Percentiles rank a stretch among this genome's conserved stretches.
phyloP scores from a whole-genome alignment of 2,888 invertebrate genomes.

The Spodoptera littoralis region DNA sequence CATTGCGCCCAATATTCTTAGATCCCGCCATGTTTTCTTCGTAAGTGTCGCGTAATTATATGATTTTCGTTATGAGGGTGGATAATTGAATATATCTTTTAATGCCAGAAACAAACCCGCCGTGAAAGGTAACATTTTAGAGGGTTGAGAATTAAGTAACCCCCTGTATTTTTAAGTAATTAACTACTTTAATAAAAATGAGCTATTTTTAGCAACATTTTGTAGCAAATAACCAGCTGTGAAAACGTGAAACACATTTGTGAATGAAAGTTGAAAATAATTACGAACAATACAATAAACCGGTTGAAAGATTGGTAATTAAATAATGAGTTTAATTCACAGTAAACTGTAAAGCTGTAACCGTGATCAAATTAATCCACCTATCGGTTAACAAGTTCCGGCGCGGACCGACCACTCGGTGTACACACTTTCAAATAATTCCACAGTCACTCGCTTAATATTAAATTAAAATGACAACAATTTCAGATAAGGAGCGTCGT shows the following conservation, averaged over 20 bases:
- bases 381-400: slow-evolving; percentile 49
- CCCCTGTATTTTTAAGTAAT: no score
- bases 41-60: slow-evolving; percentile 3
- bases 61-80: no score
- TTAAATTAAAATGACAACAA: slow-evolving; percentile 76
- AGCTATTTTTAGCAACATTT: no score
- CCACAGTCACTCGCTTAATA: slow-evolving; percentile 62
- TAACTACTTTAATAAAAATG: no score
- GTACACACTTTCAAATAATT: slow-evolving; percentile 59
- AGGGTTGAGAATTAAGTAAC: no score
- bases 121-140: no score
- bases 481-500: slow-evolving; percentile 67
- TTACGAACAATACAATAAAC: slow-evolving; percentile 19
- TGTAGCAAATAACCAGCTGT: no score
- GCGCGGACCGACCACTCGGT: slow-evolving; percentile 15
- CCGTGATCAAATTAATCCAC: slow-evolving; percentile 61
- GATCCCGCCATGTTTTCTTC: slow-evolving; percentile 32
- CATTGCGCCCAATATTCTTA: slow-evolving; percentile 42
- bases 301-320: slow-evolving; percentile 33
- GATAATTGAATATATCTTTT: no score
- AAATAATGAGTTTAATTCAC: slow-evolving; percentile 40
- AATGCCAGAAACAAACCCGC: no score
- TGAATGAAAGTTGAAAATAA: slow-evolving; percentile 7
- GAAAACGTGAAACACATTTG: no score
- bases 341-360: slow-evolving; percentile 42